Conservation (phyloP, 2,797 vertebrate genomes). For the Diceros bicornis region DNA sequence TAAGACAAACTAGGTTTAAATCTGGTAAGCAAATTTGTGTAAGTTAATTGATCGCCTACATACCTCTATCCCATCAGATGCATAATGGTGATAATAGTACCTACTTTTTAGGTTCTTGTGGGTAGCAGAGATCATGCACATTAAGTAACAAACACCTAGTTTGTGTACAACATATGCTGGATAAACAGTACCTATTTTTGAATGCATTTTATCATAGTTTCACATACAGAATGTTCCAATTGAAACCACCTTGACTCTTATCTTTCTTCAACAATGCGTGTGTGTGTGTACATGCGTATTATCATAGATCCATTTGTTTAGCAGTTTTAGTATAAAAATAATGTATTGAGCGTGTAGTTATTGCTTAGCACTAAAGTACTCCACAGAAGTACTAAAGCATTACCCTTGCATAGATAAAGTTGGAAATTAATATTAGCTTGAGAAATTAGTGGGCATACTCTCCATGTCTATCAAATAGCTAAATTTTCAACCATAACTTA, state of each 20-base stretch:
- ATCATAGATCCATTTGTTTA: not conserved
- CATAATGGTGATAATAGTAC: not conserved
- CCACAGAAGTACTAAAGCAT: not conserved
- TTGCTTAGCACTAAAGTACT: not conserved
- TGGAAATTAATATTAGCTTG: constrained; percentile 43
- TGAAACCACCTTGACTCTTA: not conserved
- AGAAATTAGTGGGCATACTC: constrained; percentile 36
- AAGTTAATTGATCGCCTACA: not conserved
- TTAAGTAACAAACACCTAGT: not conserved
- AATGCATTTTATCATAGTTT: not conserved
- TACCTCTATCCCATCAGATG: not conserved
- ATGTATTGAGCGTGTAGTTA: not conserved
- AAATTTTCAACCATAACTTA: constrained; percentile 7
- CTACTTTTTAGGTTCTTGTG: not conserved
- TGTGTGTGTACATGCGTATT: not conserved
- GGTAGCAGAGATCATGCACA: not conserved
- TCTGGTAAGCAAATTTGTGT: not conserved
- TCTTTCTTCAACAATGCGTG: not conserved
- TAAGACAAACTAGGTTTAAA: not conserved
- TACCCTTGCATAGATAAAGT: not conserved
- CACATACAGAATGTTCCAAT: not conserved
- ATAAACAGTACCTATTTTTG: not conserved
- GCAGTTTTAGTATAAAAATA: not conserved
- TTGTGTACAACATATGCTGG: not conserved
- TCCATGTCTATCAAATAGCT: not conserved